Base-by-base conservation (phyloP, 2,888 invertebrate genomes). In the Nephrotoma flavescens region DNA sequence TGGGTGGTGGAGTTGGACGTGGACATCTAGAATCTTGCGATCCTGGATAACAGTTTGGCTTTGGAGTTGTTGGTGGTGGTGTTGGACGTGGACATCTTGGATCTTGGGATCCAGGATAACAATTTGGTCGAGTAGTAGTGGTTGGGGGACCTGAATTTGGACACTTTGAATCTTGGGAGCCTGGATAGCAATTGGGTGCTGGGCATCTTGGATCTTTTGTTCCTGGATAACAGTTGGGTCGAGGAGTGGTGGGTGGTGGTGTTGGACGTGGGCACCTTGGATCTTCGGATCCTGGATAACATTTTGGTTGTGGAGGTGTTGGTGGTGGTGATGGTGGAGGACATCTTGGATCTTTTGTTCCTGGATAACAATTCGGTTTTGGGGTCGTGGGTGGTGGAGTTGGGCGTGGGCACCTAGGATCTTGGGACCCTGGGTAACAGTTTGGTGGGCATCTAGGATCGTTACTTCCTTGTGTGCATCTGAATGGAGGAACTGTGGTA, bases 131-230 rank as follows among this genome's bases (percentile, higher is more conserved):
- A 9, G 41, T 12, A 12, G 85, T 85, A 15, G 42, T 85, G 0
- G 42, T 19, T 85, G 41, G 83, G 0, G 47, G 47, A 4, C 1
- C 2, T 12, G 11, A 3, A 31, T 6, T n/a, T 42, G 84, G 84
- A 42, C 84, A 84, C 0, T 15, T 11, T 12, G 84, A 31, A 31
- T 91, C 91, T 0, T 87, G 89, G 9, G 89, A 89, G 3, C 91
- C 91, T 2, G 91, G 91, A 87, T 88, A 92, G 92, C 88, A 93
- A 91, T 88, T 92, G 91, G 42, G 42, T 7, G 41, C n/a, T 6
- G 90, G 89, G 83, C 90, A 90, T 31, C 89, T 87, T 2, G 90
- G 89, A 86, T 90, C 90, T 0, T 88, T 89, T 5, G 89, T 89
- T 15, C 90, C 90, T 6, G 90, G 90, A 52, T 89, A 90, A 87